Percentiles rank a stretch among this genome's conserved stretches.
Conservation (phyloP, 2,797 vertebrate species). For the Erethizon dorsatum region DNA sequence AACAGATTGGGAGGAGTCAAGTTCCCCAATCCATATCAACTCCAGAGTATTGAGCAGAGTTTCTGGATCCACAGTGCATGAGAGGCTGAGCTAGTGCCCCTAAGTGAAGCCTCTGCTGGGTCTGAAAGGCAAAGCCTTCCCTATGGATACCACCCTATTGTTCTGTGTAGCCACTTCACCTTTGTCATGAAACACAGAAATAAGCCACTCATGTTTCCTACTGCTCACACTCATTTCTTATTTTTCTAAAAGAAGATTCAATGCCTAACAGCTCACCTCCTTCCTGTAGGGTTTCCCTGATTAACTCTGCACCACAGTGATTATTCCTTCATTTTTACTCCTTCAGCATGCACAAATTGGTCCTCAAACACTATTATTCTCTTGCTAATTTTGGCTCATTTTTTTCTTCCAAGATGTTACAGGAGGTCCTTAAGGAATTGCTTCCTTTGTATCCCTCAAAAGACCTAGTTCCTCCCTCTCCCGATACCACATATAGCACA, state of each 20-base stretch:
- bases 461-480: background rate
- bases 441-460: conserved; percentile 34
- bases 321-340: background rate
- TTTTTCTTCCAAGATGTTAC: conserved; percentile 1
- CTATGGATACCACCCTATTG: background rate
- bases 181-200: background rate
- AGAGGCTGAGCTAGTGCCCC: background rate
- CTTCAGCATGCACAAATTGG: background rate
- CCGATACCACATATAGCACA: background rate
- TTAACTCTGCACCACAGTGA: background rate
- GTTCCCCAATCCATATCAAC: background rate
- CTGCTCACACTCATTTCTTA: background rate
- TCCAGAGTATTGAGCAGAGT: background rate
- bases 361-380: conserved; percentile 18
- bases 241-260: conserved; percentile 21
- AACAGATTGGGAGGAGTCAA: background rate
- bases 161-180: background rate
- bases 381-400: conserved; percentile 37
- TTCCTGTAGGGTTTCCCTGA: background rate
- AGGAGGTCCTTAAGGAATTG: conserved; percentile 13
- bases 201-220: background rate
- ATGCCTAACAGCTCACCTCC: background rate
- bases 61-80: background rate
- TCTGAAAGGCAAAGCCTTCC: background rate
- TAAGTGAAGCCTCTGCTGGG: background rate